phyloP scores from a whole-genome alignment of 2,888 invertebrate species.

The Spisula solida region DNA sequence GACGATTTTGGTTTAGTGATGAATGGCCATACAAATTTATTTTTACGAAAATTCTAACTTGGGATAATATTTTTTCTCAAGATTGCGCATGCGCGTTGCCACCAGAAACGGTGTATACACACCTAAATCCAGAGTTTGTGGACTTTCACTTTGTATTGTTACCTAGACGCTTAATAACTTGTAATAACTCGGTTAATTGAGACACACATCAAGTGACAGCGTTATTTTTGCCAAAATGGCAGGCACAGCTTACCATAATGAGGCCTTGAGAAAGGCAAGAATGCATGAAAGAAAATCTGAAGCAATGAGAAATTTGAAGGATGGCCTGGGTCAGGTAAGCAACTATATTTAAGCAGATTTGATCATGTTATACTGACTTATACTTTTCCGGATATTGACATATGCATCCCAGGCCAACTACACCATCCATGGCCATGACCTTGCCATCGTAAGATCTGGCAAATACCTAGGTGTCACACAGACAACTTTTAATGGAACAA shows the following conservation, averaged over 20 bases:
- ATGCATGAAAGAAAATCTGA: slow-evolving; percentile 77
- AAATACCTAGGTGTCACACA: too few species aligned
- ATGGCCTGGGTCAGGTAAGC: slow-evolving; percentile 47
- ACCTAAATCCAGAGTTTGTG: background rate
- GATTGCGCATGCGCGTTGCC: slow-evolving; percentile 71
- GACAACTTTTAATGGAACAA: too few species aligned
- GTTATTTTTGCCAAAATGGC: slow-evolving; percentile 63
- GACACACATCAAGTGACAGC: slow-evolving; percentile 20
- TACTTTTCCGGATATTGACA: too few species aligned
- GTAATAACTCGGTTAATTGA: background rate
- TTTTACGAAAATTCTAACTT: slow-evolving; percentile 16
- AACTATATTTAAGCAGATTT: background rate
- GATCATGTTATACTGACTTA: too few species aligned
- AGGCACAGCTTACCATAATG: slow-evolving; percentile 80
- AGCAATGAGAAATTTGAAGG: slow-evolving; percentile 63
- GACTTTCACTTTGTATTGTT: slow-evolving; percentile 51
- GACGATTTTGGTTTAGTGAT: background rate
- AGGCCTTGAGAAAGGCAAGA: slow-evolving; percentile 78
- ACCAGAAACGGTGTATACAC: slow-evolving; percentile 59
- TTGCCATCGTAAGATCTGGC: too few species aligned
- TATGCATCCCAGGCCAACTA: too few species aligned
- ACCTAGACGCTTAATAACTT: slow-evolving; percentile 23
- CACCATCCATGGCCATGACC: too few species aligned
- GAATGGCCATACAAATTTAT: background rate
- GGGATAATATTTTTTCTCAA: background rate